These are phyloP conservation scores for Drosophila bipectinata DNA, from an alignment of 1,140 invertebrate species.

Conservation along the genomic window DNA sequence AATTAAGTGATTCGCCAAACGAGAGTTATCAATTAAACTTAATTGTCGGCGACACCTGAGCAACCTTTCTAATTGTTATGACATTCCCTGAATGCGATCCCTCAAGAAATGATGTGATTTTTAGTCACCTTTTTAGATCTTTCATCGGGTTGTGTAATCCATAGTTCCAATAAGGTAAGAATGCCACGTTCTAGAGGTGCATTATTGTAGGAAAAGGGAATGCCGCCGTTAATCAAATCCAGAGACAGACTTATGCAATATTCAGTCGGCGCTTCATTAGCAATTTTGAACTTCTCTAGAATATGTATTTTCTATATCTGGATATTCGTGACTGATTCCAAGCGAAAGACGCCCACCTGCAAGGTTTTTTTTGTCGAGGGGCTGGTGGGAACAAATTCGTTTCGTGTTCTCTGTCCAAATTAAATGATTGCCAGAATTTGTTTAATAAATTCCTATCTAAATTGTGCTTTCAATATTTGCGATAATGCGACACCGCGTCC, in stretches of 20 bases:
- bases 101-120: neutral
- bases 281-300: conserved; percentile 45
- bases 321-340: conserved; percentile 46
- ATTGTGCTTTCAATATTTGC: conserved; percentile 36
- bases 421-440: conserved; percentile 26
- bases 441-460: conserved; percentile 42
- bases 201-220: conserved; percentile 39
- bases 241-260: conserved; percentile 43
- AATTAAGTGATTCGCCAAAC: conserved; percentile 27
- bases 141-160: neutral
- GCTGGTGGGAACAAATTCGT: conserved; percentile 32
- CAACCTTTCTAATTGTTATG: conserved; percentile 39
- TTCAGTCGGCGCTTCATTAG: conserved; percentile 19
- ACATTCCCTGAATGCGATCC: neutral
- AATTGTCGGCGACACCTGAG: conserved; percentile 39
- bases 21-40: conserved; percentile 34
- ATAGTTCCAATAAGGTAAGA: neutral
- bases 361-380: neutral
- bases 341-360: conserved; percentile 43
- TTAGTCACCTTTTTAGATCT: neutral
- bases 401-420: conserved; percentile 38
- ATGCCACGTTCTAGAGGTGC: neutral
- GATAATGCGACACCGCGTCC: conserved; percentile 37
- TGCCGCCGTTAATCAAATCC: neutral
- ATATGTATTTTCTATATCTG: conserved; percentile 16